phyloP scores from a whole-genome alignment of 1,140 invertebrate genomes.

The Lepidostoma basale region DNA sequence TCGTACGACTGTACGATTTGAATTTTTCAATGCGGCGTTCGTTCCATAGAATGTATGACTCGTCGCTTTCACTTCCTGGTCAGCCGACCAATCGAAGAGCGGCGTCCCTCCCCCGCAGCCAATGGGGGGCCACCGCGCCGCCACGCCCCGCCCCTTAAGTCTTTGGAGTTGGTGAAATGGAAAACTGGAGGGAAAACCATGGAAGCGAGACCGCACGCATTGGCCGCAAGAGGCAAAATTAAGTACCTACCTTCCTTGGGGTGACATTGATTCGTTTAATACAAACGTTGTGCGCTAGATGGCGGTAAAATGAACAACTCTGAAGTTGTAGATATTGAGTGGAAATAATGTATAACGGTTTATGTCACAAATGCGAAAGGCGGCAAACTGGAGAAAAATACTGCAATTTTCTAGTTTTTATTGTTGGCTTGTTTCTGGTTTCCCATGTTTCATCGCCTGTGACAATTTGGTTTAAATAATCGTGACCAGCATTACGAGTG shows the following conservation, averaged over 20 bases:
- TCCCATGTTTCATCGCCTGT: no score
- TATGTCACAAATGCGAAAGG: no score
- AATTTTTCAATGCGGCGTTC: constrained; percentile 6
- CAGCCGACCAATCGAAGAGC: constrained; percentile 6
- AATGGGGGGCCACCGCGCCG: background rate
- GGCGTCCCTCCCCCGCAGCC: constrained; percentile 19
- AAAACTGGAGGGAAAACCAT: constrained; percentile 19
- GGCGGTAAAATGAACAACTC: no score
- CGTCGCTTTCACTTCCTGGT: constrained; percentile 28
- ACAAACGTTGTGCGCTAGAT: background rate
- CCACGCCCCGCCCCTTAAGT: constrained; percentile 7
- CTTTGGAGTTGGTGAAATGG: constrained; percentile 17
- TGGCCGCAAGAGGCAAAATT: background rate
- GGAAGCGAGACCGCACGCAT: background rate
- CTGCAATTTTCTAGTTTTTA: no score
- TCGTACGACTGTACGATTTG: background rate
- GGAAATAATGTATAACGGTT: no score
- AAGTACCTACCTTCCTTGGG: no score
- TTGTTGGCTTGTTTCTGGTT: no score
- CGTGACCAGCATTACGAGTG: no score
- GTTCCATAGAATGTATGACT: background rate
- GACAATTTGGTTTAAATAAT: no score
- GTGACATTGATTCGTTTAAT: background rate
- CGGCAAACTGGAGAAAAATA: no score
- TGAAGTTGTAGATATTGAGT: no score